Base-by-base conservation (phyloP, 2,888 invertebrate species). In the Falcaria lacertinaria region DNA sequence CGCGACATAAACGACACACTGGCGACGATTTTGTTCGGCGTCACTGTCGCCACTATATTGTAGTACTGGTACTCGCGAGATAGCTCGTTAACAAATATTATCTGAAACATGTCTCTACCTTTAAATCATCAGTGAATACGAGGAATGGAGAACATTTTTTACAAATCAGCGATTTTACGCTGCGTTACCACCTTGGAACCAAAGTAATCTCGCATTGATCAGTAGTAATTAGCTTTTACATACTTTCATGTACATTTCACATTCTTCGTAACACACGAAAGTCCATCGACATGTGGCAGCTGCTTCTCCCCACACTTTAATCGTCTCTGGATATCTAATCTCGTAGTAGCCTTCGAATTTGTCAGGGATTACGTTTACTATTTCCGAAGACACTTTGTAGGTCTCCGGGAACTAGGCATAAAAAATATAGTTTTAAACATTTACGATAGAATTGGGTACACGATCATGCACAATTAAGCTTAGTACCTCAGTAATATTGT, bases 251-350 rank as follows among this genome's bases (percentile, higher is more conserved):
- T 69, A 55, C 69, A 88, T 79, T 61, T 80, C 77, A 41, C 86
- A 83, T 43, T 74, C 75, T 37, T 79, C 82, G 48, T 79, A 88
- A 47, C 85, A 81, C 11, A 74, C 75, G 43, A 68, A 79, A 1
- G 64, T 69, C 84, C 86, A 86, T 0, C 74, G 73, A 48, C 84
- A 87, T 0, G 77, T 81, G 13, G 81, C 86, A 8, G 72, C 60
- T 1, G 86, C 83, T 46, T 86, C 85, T 17, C 89, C 89, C 87
- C 89, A 89, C 17, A 79, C 80, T 52, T 81, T 82, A n/a, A 88
- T 64, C 0, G 57, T 64, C 2, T 81, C 75, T 13, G 88, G 76
- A 38, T 75, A 70, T 32, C 73, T 74, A n/a, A 88, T 74, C 52
- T 87, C 89, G 48, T 78, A 88, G 57, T 74, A 78, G 0, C 80